A percentile compares a stretch with the other conserved stretches of the same genome.
These are phyloP conservation scores for Leptocoma aspasia DNA, from an alignment of 2,113 vertebrate genomes.

Conservation along the genomic window DNA sequence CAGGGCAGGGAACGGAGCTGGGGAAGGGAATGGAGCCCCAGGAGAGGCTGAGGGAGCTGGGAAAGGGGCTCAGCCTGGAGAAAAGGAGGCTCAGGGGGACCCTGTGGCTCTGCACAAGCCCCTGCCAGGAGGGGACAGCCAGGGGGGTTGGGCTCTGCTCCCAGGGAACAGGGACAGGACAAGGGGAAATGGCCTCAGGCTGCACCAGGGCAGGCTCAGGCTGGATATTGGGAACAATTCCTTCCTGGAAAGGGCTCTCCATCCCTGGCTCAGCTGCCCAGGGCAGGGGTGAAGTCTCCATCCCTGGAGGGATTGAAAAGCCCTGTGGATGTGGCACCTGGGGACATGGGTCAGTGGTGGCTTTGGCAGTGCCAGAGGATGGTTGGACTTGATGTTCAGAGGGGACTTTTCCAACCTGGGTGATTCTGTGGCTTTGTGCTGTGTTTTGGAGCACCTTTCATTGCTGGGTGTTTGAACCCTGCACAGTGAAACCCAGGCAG, in stretches of 20 bases:
- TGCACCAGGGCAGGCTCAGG: not conserved
- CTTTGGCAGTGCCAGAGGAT: not conserved
- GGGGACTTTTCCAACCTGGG: not conserved
- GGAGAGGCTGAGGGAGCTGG: not conserved
- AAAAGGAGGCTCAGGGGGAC: not conserved
- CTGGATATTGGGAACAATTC: too few relatives aligned
- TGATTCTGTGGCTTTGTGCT: not conserved
- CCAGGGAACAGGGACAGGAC: not conserved
- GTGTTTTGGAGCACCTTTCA: not conserved
- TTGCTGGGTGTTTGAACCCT: not conserved
- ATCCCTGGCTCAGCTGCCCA: too few relatives aligned
- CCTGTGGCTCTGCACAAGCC: not conserved
- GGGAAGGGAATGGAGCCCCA: not conserved
- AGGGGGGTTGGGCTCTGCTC: not conserved
- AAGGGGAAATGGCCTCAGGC: not conserved
- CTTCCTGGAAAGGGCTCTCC: too few relatives aligned
- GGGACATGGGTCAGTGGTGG: not conserved
- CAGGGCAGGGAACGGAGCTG: not conserved
- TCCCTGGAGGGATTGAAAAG: not conserved
- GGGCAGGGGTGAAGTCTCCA: not conserved
- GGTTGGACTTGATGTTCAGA: rapidly evolving
- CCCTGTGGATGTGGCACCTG: not conserved
- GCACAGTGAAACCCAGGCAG: too few relatives aligned
- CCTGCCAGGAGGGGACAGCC: not conserved
- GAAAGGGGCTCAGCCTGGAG: not conserved